These are phyloP conservation scores for Nasonia oneida DNA, from an alignment of 2,888 invertebrate species.

Conservation along the genomic window DNA sequence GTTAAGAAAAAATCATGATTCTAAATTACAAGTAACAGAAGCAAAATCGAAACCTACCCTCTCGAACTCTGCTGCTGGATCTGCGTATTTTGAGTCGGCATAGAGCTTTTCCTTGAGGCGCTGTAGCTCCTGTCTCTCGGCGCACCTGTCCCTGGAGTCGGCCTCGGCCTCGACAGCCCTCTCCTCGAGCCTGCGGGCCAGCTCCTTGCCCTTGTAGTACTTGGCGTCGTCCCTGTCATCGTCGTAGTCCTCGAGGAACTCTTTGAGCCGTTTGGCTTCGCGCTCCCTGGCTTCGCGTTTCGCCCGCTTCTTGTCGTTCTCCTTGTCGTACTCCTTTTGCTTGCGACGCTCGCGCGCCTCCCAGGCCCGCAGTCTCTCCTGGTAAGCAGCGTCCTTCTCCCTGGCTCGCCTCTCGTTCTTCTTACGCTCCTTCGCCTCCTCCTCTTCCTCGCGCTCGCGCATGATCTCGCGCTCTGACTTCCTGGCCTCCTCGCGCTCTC, in stretches of 20 bases:
- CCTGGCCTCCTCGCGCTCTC: conserved; percentile 81
- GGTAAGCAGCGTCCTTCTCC: conserved; percentile 98
- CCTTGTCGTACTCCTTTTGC: conserved; percentile 93
- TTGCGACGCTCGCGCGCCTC: conserved; percentile 94
- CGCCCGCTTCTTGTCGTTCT: conserved; percentile 90
- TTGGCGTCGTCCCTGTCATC: conserved; percentile 98
- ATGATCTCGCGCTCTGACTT: conserved; percentile 83
- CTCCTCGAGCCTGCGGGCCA: conserved; percentile 94
- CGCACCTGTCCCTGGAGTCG: conserved; percentile 93
- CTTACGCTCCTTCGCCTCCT: conserved; percentile 94
- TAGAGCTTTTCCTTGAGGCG: conserved; percentile 89
- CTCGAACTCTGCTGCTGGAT: conserved; percentile 85
- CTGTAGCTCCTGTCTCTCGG: conserved; percentile 82
- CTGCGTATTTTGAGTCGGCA: conserved; percentile 83
- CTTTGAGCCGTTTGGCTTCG: conserved; percentile 96
- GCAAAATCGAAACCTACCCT: conserved; percentile 78
- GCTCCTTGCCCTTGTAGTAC: conserved; percentile 96
- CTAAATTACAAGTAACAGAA: background rate
- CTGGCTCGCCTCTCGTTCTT: conserved; percentile 93
- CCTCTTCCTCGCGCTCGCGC: conserved; percentile 92
- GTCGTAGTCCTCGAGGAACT: conserved; percentile 99
- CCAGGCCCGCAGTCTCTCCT: conserved; percentile 91
- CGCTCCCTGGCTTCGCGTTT: conserved; percentile 92
- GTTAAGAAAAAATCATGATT: background rate
- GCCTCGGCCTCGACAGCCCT: conserved; percentile 95